A percentile compares a stretch with the other conserved stretches of the same genome.
Conservation (phyloP, 1,140 invertebrate species). For the Ctenoplectra terminalis region DNA sequence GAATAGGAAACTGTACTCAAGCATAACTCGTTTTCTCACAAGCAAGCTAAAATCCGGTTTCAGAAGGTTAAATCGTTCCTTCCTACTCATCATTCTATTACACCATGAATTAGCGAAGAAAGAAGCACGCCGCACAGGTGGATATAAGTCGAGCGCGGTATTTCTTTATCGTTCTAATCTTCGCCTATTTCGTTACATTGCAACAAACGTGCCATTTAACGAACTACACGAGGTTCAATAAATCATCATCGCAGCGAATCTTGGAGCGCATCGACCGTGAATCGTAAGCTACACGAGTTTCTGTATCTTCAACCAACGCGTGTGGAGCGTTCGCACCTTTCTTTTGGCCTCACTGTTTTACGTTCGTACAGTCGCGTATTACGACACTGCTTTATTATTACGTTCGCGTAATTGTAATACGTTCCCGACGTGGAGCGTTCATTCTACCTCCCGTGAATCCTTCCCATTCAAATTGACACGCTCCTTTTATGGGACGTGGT, state of each 20-base stretch:
- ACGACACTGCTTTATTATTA: constrained; percentile 19
- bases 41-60: not conserved
- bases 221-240: not conserved
- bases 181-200: not conserved
- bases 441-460: not conserved
- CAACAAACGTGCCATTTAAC: not conserved
- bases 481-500: constrained; percentile 32
- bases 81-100: not conserved
- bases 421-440: not conserved
- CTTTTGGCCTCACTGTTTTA: too few species aligned
- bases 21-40: not conserved
- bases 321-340: not conserved
- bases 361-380: not conserved
- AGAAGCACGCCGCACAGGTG: not conserved
- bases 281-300: constrained; percentile 4
- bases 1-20: not conserved
- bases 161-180: not conserved
- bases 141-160: not conserved
- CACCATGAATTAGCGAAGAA: not conserved
- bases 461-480: constrained; percentile 45
- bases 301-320: constrained; percentile 7
- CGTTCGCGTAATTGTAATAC: not conserved
- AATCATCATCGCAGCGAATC: constrained; percentile 7
- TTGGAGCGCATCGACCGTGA: constrained; percentile 14
- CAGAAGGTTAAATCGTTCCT: not conserved